Percentiles rank a stretch among this genome's conserved stretches.
phyloP scores from a whole-genome alignment of 2,113 vertebrate genomes.

The Leptobrachium leishanense region DNA sequence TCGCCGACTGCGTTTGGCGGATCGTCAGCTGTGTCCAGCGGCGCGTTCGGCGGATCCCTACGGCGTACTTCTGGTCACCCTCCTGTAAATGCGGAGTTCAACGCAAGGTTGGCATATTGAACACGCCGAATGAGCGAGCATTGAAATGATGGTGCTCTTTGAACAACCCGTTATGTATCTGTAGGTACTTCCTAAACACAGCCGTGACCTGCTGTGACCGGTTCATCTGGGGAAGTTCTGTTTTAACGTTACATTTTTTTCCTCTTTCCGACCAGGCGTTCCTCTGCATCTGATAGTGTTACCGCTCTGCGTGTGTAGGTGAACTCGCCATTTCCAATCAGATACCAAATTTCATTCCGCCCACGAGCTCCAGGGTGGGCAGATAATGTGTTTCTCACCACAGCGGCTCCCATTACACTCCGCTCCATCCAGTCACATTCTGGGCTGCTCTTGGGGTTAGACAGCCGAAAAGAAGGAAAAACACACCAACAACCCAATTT shows the following conservation, averaged over 20 bases:
- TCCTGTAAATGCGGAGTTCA: too few relatives aligned
- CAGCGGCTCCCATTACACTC: slow-evolving; percentile 9
- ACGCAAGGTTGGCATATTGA: too few relatives aligned
- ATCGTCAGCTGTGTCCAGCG: too few relatives aligned
- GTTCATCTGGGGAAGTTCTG: slow-evolving; percentile 14
- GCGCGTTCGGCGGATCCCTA: too few relatives aligned
- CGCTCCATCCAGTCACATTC: background rate
- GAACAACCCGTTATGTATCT: too few relatives aligned
- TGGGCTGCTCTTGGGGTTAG: background rate
- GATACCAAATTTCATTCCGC: slow-evolving; percentile 26
- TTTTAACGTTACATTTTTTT: background rate
- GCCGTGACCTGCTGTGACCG: background rate
- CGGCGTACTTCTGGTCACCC: too few relatives aligned
- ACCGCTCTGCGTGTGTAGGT: background rate
- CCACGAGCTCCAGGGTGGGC: slow-evolving; percentile 31
- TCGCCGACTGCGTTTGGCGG: too few relatives aligned
- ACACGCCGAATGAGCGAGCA: too few relatives aligned
- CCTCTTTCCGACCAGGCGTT: slow-evolving; percentile 3
- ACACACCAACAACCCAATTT: background rate
- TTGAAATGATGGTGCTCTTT: too few relatives aligned
- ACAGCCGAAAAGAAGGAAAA: background rate
- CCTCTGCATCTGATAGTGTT: background rate
- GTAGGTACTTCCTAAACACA: background rate
- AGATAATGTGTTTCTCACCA: slow-evolving; percentile 16
- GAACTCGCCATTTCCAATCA: slow-evolving; percentile 33